These are phyloP conservation scores for Formica selysi DNA, from an alignment of 1,140 invertebrate species.

Conservation along the genomic window DNA sequence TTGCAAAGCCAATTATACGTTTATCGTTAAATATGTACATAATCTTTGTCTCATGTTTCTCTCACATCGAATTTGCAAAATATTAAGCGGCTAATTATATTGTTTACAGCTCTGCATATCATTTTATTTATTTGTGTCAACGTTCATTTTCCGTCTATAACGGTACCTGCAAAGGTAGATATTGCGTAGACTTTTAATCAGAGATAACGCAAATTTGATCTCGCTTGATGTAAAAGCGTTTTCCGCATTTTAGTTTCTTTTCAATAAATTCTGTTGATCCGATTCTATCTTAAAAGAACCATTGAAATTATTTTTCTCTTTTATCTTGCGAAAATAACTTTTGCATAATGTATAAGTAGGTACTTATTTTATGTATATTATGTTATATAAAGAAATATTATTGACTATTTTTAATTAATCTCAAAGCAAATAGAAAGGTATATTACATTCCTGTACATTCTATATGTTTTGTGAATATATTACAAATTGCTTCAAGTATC, in stretches of 20 bases:
- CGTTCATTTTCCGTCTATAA: background rate
- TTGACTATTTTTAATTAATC: slow-evolving; percentile 10
- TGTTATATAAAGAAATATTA: no score
- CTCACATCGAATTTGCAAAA: background rate
- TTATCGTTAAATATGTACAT: slow-evolving; percentile 1
- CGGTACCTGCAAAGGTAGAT: background rate
- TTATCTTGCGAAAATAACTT: background rate
- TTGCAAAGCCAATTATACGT: slow-evolving; percentile 1
- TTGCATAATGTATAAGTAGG: slow-evolving; percentile 20
- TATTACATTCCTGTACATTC: background rate
- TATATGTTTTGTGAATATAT: background rate
- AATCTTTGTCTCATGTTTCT: background rate
- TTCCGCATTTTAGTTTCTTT: slow-evolving; percentile 27
- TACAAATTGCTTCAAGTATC: background rate
- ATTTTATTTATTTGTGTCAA: background rate
- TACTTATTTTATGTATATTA: background rate
- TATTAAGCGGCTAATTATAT: background rate
- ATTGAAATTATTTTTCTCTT: slow-evolving; percentile 19
- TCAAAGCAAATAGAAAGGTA: background rate
- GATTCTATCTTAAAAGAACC: slow-evolving; percentile 9
- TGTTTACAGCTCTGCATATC: background rate
- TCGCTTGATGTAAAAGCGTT: background rate
- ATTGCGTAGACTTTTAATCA: background rate
- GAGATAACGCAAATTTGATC: slow-evolving; percentile 26
- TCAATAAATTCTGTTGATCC: background rate